phyloP scores from a whole-genome alignment of 2,113 vertebrate genomes.

The Microcebus lehilahytsara region DNA sequence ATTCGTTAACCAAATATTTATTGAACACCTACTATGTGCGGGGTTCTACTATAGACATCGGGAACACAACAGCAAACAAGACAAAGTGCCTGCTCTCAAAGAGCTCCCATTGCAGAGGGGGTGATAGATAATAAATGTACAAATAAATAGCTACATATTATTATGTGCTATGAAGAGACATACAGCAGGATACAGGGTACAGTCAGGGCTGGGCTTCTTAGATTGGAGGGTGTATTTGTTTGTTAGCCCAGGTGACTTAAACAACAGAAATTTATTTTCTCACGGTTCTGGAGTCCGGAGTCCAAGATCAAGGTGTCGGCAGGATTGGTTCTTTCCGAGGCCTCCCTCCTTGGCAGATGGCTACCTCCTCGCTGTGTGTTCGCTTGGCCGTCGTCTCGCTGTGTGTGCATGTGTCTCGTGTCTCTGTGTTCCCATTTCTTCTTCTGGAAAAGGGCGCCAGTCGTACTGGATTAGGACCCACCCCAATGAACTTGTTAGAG shows the following conservation, averaged over 20 bases:
- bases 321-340: neutral
- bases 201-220: neutral
- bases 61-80: neutral
- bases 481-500: neutral
- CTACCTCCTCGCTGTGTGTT: neutral
- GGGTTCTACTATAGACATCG: neutral
- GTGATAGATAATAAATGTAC: no score
- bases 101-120: neutral
- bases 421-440: neutral
- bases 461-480: neutral
- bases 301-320: neutral
- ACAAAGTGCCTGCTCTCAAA: neutral
- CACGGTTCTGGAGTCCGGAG: neutral
- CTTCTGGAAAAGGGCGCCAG: neutral
- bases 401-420: rapidly evolving
- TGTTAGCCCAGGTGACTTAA: neutral
- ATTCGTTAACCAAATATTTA: constrained; percentile 34
- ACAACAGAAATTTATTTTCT: neutral
- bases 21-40: neutral
- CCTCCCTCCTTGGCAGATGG: neutral
- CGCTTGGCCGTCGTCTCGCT: neutral
- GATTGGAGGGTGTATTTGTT: no score
- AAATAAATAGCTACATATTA: neutral
- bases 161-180: neutral
- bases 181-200: rapidly evolving